These are phyloP conservation scores for Barbus barbus DNA, from an alignment of 2,113 vertebrate genomes.

Conservation along the genomic window DNA sequence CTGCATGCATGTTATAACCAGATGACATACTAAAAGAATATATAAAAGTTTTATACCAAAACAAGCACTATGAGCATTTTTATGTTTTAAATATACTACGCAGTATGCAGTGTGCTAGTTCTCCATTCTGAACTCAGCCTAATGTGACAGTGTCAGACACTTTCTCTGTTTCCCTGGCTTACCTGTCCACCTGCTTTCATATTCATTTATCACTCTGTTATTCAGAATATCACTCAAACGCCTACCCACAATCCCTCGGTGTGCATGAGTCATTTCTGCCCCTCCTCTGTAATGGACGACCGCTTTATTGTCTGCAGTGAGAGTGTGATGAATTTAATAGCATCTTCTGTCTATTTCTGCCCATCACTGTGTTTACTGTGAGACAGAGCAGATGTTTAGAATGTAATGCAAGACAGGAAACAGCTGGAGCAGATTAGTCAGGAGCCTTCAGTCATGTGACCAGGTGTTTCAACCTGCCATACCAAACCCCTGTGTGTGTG, in stretches of 20 bases:
- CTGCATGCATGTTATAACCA: too few species aligned
- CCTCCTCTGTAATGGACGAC: not conserved
- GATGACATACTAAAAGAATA: too few species aligned
- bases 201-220: constrained; percentile 1
- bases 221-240: not conserved
- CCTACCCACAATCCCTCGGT: constrained; percentile 2
- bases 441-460: not conserved
- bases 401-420: not conserved
- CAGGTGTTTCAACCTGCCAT: not conserved
- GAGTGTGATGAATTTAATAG: not conserved
- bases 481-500: not conserved
- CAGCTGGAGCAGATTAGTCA: constrained; percentile 31
- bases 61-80: too few species aligned
- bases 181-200: not conserved
- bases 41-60: too few species aligned
- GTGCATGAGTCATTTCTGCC: not conserved
- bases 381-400: constrained; percentile 22
- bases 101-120: not conserved
- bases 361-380: not conserved
- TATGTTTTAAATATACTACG: not conserved
- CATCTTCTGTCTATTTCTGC: not conserved
- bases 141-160: not conserved
- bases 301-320: not conserved
- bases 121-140: not conserved
- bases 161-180: not conserved